phyloP scores from a whole-genome alignment of 2,888 invertebrate genomes.

The Ptychoptera albimana region DNA sequence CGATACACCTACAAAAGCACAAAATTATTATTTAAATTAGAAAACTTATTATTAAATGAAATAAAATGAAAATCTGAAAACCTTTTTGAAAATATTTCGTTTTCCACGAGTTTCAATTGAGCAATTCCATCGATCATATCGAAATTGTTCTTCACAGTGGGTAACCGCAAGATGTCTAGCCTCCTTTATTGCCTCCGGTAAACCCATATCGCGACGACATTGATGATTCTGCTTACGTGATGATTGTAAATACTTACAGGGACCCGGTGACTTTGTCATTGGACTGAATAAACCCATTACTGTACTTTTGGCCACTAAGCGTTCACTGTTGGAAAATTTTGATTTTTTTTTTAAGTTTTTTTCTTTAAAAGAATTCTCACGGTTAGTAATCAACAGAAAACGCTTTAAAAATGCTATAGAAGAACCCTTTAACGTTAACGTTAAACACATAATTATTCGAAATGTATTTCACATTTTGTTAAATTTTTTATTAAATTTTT shows the following conservation, averaged over 20 bases:
- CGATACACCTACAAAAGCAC: conserved; percentile 36
- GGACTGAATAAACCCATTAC: conserved; percentile 30
- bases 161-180: conserved; percentile 42
- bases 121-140: conserved; percentile 57
- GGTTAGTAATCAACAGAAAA: too few relatives aligned
- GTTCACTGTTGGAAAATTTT: conserved; percentile 18
- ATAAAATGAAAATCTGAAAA: conserved; percentile 5
- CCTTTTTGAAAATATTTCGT: conserved; percentile 35
- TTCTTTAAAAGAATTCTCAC: too few relatives aligned
- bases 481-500: too few relatives aligned
- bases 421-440: too few relatives aligned
- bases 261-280: conserved; percentile 30
- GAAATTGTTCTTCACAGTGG: conserved; percentile 47
- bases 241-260: conserved; percentile 41
- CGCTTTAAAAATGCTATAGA: too few relatives aligned
- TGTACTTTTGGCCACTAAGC: conserved; percentile 28
- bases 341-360: too few relatives aligned
- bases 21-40: neutral
- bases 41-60: neutral
- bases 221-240: conserved; percentile 44
- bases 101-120: conserved; percentile 41
- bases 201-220: conserved; percentile 41
- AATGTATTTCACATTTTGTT: too few relatives aligned
- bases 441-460: too few relatives aligned
- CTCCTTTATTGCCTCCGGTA: conserved; percentile 35